Evolutionary conservation across 92 coral and sea anemone species (phyloP).

Genomic region (Montipora capitata): DNA sequence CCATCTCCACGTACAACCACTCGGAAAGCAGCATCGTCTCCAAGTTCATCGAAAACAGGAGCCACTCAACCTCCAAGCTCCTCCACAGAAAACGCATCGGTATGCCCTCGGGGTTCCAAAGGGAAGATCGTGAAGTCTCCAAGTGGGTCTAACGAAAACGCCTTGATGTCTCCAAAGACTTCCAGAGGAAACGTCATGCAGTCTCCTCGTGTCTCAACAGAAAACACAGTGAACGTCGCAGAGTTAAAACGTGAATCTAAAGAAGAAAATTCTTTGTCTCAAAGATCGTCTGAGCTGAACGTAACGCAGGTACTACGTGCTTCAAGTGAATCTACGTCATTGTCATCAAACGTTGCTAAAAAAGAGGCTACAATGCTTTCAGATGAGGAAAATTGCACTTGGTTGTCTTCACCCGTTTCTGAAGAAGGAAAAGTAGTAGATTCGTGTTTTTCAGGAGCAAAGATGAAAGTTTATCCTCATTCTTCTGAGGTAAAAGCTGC

Average conservation of each 20-base stretch:
- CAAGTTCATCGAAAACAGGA: not conserved
- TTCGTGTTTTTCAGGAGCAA: not conserved
- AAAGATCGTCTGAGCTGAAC: too few species aligned
- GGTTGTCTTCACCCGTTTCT: not conserved
- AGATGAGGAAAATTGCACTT: too few species aligned
- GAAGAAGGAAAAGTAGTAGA: too few species aligned
- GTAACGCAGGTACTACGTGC: too few species aligned
- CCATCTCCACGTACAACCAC: not conserved
- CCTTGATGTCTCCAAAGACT: not conserved
- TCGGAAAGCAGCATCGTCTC: not conserved
- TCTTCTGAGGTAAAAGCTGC: not conserved
- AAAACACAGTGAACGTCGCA: not conserved
- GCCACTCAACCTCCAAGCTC: not conserved
- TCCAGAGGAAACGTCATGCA: not conserved
- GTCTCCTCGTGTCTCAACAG: constrained; percentile 6
- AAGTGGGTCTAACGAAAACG: not conserved
- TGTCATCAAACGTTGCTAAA: too few species aligned
- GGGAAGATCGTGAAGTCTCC: not conserved
- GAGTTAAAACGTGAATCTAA: constrained; percentile 1
- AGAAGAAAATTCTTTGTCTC: not conserved
- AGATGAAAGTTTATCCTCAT: not conserved
- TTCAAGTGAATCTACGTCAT: too few species aligned
- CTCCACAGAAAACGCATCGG: not conserved
- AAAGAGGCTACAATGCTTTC: too few species aligned
- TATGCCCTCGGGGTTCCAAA: constrained; percentile 15